Conservation (phyloP, 2,888 invertebrate species). For the Autographa gamma region DNA sequence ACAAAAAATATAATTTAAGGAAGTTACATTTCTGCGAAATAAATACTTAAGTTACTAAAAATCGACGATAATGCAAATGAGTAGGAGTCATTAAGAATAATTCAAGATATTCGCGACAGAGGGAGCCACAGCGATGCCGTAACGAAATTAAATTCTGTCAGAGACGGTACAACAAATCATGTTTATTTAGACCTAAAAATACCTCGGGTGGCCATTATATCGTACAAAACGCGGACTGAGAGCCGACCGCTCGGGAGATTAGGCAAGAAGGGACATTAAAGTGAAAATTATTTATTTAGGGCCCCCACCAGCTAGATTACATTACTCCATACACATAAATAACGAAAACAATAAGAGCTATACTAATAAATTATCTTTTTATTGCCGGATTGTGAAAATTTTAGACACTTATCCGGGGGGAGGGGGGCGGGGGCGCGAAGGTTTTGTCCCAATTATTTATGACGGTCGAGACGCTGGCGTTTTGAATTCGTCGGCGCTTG, state of each 20-base stretch:
- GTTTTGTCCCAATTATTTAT: slow-evolving; percentile 89
- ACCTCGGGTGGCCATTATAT: slow-evolving; percentile 87
- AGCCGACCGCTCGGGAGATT: slow-evolving; percentile 85
- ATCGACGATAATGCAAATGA: slow-evolving; percentile 67
- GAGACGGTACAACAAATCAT: slow-evolving; percentile 87
- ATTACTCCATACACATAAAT: slow-evolving; percentile 89
- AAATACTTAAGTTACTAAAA: slow-evolving; percentile 56
- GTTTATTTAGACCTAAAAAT: slow-evolving; percentile 89
- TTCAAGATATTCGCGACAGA: slow-evolving; percentile 82
- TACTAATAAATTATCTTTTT: slow-evolving; percentile 90
- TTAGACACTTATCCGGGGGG: slow-evolving; percentile 88
- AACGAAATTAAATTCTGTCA: slow-evolving; percentile 88
- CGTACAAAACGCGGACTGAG: slow-evolving; percentile 81
- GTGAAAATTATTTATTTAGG: slow-evolving; percentile 89
- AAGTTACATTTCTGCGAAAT: slow-evolving; percentile 38
- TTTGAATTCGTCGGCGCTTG: slow-evolving; percentile 84
- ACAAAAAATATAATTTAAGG: slow-evolving; percentile 36
- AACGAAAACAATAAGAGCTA: slow-evolving; percentile 89
- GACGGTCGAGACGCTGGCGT: slow-evolving; percentile 86
- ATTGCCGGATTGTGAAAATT: slow-evolving; percentile 89
- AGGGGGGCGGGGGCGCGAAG: slow-evolving; percentile 70
- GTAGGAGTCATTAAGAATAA: slow-evolving; percentile 83
- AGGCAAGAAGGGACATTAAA: slow-evolving; percentile 89
- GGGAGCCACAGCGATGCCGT: slow-evolving; percentile 71
- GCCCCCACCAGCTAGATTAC: slow-evolving; percentile 86